These are phyloP conservation scores for Synaphobranchus kaupii DNA, from an alignment of 2,797 vertebrate species.

Conservation along the genomic window DNA sequence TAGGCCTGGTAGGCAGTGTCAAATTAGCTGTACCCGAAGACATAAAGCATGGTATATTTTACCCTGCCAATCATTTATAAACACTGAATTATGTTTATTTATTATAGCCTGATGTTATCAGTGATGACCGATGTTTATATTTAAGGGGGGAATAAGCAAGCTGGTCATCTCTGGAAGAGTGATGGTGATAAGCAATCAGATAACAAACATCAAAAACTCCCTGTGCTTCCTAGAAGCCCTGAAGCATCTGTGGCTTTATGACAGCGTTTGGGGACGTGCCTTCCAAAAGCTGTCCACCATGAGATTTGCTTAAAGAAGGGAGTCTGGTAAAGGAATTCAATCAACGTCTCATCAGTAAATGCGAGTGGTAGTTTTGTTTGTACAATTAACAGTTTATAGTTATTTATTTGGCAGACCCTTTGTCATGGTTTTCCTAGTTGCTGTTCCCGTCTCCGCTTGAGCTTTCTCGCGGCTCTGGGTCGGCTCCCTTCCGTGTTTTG, in stretches of 20 bases:
- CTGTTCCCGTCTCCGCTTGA: too few relatives aligned
- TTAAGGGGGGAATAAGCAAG: not conserved
- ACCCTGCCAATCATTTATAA: not conserved
- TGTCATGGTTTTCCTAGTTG: too few relatives aligned
- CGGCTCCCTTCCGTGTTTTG: too few relatives aligned
- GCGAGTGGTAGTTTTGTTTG: not conserved
- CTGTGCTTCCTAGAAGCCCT: constrained; percentile 9
- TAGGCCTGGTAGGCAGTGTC: not conserved
- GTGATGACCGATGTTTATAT: too few relatives aligned
- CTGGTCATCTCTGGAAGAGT: constrained; percentile 1
- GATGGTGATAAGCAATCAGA: constrained; percentile 33
- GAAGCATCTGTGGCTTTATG: constrained; percentile 13
- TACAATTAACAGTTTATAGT: too few relatives aligned
- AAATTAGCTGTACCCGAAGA: not conserved
- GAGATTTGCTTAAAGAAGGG: not conserved
- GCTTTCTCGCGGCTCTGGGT: too few relatives aligned
- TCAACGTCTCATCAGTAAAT: not conserved
- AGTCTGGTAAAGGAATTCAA: not conserved
- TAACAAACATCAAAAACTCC: not conserved
- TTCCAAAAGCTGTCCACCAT: not conserved
- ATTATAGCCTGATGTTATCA: not conserved
- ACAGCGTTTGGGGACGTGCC: too few relatives aligned
- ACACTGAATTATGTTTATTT: not conserved
- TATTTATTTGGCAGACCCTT: too few relatives aligned
- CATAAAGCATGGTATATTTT: too few relatives aligned